These are phyloP conservation scores for Girardinichthys multiradiatus DNA, from an alignment of 2,113 vertebrate species.

Conservation along the genomic window DNA sequence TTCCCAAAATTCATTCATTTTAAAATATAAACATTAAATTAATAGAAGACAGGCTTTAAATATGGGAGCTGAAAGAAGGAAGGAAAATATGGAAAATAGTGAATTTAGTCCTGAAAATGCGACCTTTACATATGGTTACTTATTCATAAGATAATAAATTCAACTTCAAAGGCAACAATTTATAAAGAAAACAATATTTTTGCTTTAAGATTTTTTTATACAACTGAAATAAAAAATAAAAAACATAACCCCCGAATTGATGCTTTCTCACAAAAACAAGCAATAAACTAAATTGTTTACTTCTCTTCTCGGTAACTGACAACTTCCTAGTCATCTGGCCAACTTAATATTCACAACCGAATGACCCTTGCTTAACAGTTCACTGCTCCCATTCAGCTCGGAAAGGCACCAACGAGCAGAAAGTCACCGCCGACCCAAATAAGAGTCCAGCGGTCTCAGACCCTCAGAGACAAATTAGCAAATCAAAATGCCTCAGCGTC, in stretches of 20 bases:
- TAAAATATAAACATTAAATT: too few species aligned
- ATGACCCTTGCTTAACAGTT: conserved; percentile 76
- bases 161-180: conserved; percentile 1
- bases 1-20: too few species aligned
- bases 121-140: not conserved
- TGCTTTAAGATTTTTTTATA: not conserved
- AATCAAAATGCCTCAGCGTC: conserved; percentile 55
- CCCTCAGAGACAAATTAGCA: conserved; percentile 43
- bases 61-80: too few species aligned
- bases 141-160: not conserved
- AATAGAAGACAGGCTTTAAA: too few species aligned
- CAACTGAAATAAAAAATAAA: too few species aligned
- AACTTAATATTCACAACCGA: conserved; percentile 73
- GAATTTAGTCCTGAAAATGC: too few species aligned
- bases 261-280: not conserved
- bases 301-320: conserved; percentile 19
- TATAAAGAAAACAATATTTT: not conserved
- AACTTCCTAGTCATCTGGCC: conserved; percentile 54
- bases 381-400: conserved; percentile 72
- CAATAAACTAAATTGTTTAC: conserved; percentile 4
- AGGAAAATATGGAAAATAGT: too few species aligned
- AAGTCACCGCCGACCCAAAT: conserved; percentile 54
- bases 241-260: too few species aligned
- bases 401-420: conserved; percentile 54
- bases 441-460: conserved; percentile 40